Evolutionary conservation across 2,888 invertebrate genomes (phyloP).

Genomic region (Diplolepis rosae): DNA sequence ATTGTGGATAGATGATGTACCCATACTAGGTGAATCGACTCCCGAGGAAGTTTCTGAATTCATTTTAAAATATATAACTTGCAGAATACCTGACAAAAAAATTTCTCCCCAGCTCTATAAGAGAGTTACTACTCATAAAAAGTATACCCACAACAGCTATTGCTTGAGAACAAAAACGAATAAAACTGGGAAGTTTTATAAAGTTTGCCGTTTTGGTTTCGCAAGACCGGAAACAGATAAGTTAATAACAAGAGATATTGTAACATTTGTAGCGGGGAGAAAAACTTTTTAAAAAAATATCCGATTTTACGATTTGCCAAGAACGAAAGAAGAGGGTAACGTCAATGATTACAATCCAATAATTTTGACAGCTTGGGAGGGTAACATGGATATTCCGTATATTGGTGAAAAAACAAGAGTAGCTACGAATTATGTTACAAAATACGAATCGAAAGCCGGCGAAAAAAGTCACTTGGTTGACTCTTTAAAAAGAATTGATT

Average conservation of each 20-base stretch:
- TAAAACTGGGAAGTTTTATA: conserved; percentile 45
- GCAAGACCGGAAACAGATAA: conserved; percentile 44
- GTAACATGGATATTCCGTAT: conserved; percentile 59
- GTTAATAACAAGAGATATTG: conserved; percentile 43
- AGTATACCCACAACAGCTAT: conserved; percentile 58
- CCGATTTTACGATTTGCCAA: conserved; percentile 55
- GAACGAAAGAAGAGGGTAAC: conserved; percentile 48
- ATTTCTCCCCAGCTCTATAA: conserved; percentile 52
- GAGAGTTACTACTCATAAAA: conserved; percentile 56
- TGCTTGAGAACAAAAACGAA: too few relatives aligned
- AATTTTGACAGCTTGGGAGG: too few relatives aligned
- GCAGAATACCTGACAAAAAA: conserved; percentile 52
- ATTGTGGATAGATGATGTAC: conserved; percentile 61
- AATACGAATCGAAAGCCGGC: conserved; percentile 60
- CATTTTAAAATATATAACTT: conserved; percentile 53
- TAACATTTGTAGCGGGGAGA: conserved; percentile 51
- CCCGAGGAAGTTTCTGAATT: conserved; percentile 54
- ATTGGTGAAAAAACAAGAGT: conserved; percentile 54
- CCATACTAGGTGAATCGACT: conserved; percentile 49
- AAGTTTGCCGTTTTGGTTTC: conserved; percentile 54
- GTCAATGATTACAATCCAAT: too few relatives aligned
- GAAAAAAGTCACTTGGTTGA: conserved; percentile 53
- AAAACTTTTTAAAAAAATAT: conserved; percentile 49
- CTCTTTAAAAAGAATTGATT: conserved; percentile 55
- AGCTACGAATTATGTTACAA: too few relatives aligned